Conservation (phyloP, 2,113 vertebrate genomes). For the Zosterops lateralis region DNA sequence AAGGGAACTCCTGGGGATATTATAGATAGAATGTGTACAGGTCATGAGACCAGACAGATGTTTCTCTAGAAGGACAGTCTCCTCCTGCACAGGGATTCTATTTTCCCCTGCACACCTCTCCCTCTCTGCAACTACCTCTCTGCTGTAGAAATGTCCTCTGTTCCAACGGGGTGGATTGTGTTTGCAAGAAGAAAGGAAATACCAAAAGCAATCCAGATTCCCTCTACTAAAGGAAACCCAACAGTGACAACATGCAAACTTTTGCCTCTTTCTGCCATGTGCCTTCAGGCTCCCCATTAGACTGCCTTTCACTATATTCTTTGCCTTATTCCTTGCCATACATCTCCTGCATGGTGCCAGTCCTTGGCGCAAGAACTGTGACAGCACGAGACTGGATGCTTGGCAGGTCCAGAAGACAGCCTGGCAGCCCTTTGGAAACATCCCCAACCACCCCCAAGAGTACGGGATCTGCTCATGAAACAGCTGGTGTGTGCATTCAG, state of each 20-base stretch:
- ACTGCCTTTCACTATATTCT: neutral
- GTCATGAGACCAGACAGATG: fast-evolving
- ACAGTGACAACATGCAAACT: neutral
- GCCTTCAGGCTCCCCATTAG: neutral
- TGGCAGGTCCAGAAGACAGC: fast-evolving
- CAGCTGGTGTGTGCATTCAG: fast-evolving
- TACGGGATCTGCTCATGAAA: neutral
- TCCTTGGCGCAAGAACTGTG: fast-evolving
- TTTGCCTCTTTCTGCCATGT: neutral
- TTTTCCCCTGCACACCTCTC: fast-evolving
- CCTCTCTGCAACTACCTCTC: neutral
- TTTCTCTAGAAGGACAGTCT: neutral
- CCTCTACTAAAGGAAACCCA: neutral
- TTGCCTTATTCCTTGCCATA: neutral
- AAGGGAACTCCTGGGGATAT: neutral
- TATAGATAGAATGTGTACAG: fast-evolving
- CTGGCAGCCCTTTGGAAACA: fast-evolving
- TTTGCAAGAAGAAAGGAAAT: neutral
- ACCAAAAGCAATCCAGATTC: neutral
- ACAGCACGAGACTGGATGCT: fast-evolving
- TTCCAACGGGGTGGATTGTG: fast-evolving
- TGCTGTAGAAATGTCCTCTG: neutral
- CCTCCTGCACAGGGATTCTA: fast-evolving
- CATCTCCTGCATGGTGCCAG: fast-evolving
- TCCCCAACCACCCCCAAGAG: fast-evolving